Base-by-base conservation (phyloP, 2,113 vertebrate species). In the Trachemys scripta region DNA sequence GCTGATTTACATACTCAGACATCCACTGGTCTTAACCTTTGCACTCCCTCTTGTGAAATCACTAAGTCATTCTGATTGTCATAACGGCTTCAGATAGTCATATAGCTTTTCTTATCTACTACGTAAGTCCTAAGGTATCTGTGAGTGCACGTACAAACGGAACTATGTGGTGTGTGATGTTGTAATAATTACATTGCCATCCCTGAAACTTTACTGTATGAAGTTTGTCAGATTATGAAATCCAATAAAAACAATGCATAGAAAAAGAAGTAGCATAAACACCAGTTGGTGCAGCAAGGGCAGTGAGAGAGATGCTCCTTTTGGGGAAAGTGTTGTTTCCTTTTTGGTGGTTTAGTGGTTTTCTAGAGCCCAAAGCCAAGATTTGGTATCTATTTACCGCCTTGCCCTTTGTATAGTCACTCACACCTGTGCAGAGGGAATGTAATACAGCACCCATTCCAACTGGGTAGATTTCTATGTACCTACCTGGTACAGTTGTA, bases 1-100 rank as follows among this genome's bases (percentile, higher is more conserved):
- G 51, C 16, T 47, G 12, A 85, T 45, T 79, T 0, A 0, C 8
- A 19, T 17, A 5, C 56, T 0, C 0, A 80, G 69, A 62, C 25
- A 54, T 9, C 7, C 56, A 11, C n/a, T 51, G 29, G 17, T 6
- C 13, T 69, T 86, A 89, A 29, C 54, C 13, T 29, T 76, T 47
- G 69, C 51, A 49, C 27, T 20, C 14, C 0, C 1, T 78, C 78
- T 80, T 81, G 84, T 31, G 19, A 82, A 90, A 53, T 38, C 12
- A 25, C 81, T 45, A 19, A 79, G 9, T 69, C 65, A n/a, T 20
- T 84, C 19, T 10, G 8, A 0, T 72, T 31, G 31, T 89, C 89
- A 6, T 80, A 9, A 9, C 29, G 31, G n/a, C 53, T 85, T 59
- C 56, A 54, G 51, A 82, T 35, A 80, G 25, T 47, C 56, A 7